Conservation (phyloP, 2,888 invertebrate species). For the Xestia ashworthii region DNA sequence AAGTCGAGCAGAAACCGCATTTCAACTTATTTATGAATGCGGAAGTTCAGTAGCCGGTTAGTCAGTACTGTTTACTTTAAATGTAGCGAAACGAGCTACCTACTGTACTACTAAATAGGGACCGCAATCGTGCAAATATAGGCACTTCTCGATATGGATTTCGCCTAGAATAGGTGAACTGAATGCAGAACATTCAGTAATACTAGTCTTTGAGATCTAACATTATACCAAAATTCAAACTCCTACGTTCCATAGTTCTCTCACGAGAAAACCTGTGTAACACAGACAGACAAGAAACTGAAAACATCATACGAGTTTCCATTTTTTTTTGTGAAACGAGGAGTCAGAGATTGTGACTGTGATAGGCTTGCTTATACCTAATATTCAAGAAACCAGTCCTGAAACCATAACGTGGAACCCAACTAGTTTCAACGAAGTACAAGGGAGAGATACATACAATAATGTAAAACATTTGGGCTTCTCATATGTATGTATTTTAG, state of each 20-base stretch:
- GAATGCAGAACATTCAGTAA: not conserved
- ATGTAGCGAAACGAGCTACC: not conserved
- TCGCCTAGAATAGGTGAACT: not conserved
- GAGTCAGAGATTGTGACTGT: not conserved
- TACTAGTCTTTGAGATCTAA: not conserved
- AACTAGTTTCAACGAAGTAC: not conserved
- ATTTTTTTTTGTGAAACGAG: not conserved
- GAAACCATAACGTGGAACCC: not conserved
- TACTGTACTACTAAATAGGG: not conserved
- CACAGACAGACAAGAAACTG: not conserved
- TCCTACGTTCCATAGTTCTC: not conserved
- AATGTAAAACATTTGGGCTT: not conserved
- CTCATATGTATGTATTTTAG: not conserved
- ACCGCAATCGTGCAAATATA: too few species aligned
- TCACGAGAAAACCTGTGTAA: not conserved
- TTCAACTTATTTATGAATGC: constrained; percentile 23
- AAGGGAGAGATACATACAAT: not conserved
- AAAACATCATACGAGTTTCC: not conserved
- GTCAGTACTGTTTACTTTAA: not conserved
- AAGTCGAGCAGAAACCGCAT: constrained; percentile 13
- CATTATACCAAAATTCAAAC: not conserved
- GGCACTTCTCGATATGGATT: too few species aligned
- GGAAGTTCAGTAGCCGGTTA: constrained; percentile 13
- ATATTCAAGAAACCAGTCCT: not conserved
- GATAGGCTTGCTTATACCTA: not conserved